Conservation (phyloP, 2,888 invertebrate species). For the Metellina segmentata region DNA sequence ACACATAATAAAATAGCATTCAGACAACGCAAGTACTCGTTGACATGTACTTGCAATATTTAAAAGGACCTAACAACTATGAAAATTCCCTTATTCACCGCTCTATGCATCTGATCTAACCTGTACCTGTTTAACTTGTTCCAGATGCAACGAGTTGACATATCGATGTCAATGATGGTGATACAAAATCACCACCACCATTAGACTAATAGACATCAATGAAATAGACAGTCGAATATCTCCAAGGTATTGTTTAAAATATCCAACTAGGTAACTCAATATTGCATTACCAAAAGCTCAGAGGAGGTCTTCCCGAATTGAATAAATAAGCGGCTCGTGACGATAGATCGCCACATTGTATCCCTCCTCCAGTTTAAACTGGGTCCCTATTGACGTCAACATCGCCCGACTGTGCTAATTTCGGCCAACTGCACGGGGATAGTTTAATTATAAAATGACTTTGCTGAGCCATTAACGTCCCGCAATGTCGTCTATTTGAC, state of each 20-base stretch:
- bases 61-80: no score
- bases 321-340: not conserved
- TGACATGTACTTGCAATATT: no score
- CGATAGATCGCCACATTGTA: not conserved
- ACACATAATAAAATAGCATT: no score
- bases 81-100: no score
- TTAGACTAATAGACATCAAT: not conserved
- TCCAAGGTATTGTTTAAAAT: not conserved
- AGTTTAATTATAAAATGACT: slow-evolving; percentile 16
- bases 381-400: not conserved
- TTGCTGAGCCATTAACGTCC: slow-evolving; percentile 9
- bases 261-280: not conserved
- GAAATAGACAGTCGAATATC: not conserved
- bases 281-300: not conserved
- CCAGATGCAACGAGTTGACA: not conserved
- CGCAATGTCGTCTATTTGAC: slow-evolving; percentile 2
- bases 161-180: no score
- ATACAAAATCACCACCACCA: not conserved
- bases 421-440: not conserved
- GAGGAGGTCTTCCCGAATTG: not conserved
- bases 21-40: no score
- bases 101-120: no score
- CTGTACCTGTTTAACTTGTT: not conserved
- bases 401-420: not conserved
- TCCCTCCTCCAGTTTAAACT: not conserved